These are phyloP conservation scores for Thalassoma bifasciatum DNA, from an alignment of 2,113 vertebrate genomes.

Conservation along the genomic window DNA sequence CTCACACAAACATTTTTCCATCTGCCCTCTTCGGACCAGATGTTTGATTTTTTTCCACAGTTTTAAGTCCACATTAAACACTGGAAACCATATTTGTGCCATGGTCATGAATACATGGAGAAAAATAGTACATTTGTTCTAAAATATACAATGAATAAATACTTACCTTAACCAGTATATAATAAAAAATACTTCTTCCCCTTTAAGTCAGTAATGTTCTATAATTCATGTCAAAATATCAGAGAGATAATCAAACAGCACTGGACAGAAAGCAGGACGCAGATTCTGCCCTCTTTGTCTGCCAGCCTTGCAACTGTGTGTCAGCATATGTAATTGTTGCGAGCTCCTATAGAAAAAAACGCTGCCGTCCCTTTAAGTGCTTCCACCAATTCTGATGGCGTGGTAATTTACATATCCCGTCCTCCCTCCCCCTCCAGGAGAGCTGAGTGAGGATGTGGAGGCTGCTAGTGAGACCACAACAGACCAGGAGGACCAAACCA, in stretches of 20 bases:
- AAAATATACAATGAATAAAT: constrained; percentile 16
- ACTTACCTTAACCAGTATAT: not conserved
- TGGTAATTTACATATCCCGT: constrained; percentile 87
- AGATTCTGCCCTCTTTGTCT: constrained; percentile 80
- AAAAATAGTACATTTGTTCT: constrained; percentile 52
- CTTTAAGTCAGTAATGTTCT: constrained; percentile 22
- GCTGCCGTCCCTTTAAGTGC: constrained; percentile 88
- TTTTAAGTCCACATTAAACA: constrained; percentile 68
- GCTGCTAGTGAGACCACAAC: constrained; percentile 90
- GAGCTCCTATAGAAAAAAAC: constrained; percentile 84
- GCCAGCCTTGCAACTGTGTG: constrained; percentile 78
- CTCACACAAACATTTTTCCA: constrained; percentile 78
- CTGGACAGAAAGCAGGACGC: constrained; percentile 59
- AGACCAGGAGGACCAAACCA: constrained; percentile 94
- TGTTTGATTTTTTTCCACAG: constrained; percentile 50
- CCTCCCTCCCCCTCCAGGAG: constrained; percentile 91
- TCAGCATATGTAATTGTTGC: constrained; percentile 84
- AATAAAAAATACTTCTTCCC: not conserved
- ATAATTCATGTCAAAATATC: constrained; percentile 45
- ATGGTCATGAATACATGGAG: constrained; percentile 61
- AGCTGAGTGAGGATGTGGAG: constrained; percentile 94
- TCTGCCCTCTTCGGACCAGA: constrained; percentile 67
- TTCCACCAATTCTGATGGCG: constrained; percentile 88
- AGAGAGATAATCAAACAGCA: constrained; percentile 55
- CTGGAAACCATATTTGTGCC: constrained; percentile 66